These are phyloP conservation scores for Cercopithecus hamlyni DNA, from an alignment of 2,797 vertebrate species.

Conservation along the genomic window DNA sequence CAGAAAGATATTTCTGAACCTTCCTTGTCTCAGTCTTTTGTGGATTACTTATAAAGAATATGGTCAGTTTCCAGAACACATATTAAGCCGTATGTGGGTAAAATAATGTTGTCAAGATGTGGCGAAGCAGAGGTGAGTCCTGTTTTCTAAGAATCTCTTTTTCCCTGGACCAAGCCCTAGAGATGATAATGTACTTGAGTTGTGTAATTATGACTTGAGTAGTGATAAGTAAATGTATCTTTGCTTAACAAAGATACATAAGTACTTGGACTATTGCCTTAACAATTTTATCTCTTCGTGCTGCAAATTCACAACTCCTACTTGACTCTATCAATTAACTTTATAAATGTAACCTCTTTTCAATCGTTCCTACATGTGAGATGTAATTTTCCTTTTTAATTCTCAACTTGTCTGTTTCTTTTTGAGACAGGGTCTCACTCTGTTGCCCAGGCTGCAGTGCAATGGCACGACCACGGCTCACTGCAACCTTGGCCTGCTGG, in stretches of 20 bases:
- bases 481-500: neutral
- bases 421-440: neutral
- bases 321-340: neutral
- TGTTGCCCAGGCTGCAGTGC: neutral
- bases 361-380: neutral
- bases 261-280: neutral
- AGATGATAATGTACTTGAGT: neutral
- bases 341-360: slow-evolving; percentile 3
- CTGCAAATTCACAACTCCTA: neutral
- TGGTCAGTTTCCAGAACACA: neutral
- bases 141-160: slow-evolving; percentile 34
- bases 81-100: neutral
- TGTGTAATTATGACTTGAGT: neutral
- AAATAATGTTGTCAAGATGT: neutral
- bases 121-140: neutral
- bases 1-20: neutral
- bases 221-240: neutral
- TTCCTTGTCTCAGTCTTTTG: neutral
- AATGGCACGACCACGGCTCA: neutral
- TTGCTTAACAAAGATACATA: neutral
- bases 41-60: neutral
- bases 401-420: neutral
- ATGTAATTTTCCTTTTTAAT: neutral
- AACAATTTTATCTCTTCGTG: neutral
- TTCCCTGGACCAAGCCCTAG: neutral